phyloP scores from a whole-genome alignment of 2,113 vertebrate genomes.

The Aramus guarauna region DNA sequence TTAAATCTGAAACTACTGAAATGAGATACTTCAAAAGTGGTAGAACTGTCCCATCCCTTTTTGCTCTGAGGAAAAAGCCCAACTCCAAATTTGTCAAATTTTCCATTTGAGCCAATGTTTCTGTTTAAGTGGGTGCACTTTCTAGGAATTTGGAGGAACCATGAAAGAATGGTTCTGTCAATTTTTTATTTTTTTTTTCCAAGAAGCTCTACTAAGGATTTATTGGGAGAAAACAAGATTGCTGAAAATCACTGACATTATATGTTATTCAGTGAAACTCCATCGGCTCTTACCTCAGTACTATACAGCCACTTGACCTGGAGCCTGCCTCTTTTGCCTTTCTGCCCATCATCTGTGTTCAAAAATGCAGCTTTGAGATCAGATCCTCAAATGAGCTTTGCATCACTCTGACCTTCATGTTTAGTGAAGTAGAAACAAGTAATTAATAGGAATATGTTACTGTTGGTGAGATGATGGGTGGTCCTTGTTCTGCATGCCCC shows the following conservation, averaged over 20 bases:
- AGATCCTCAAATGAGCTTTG: background rate
- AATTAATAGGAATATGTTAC: background rate
- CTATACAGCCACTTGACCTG: background rate
- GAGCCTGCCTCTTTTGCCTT: background rate
- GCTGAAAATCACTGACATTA: background rate
- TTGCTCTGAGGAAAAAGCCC: background rate
- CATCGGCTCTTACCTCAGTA: background rate
- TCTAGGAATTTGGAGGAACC: background rate
- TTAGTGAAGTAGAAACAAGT: background rate
- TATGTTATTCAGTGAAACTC: background rate
- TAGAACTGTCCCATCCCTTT: background rate
- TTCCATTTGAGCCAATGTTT: background rate
- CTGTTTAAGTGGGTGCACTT: background rate
- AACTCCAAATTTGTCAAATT: background rate
- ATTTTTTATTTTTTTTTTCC: background rate
- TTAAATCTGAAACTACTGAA: background rate
- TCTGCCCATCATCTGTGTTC: background rate
- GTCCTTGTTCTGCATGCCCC: fast-evolving
- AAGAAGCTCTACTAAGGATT: background rate
- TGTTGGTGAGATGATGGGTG: background rate
- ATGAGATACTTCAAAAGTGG: background rate
- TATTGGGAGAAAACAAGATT: background rate
- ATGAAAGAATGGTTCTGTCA: background rate
- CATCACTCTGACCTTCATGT: background rate
- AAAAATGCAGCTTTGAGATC: background rate